Evolutionary conservation across 1,140 invertebrate species (phyloP).

Genomic region (Cataglyphis hispanica): DNA sequence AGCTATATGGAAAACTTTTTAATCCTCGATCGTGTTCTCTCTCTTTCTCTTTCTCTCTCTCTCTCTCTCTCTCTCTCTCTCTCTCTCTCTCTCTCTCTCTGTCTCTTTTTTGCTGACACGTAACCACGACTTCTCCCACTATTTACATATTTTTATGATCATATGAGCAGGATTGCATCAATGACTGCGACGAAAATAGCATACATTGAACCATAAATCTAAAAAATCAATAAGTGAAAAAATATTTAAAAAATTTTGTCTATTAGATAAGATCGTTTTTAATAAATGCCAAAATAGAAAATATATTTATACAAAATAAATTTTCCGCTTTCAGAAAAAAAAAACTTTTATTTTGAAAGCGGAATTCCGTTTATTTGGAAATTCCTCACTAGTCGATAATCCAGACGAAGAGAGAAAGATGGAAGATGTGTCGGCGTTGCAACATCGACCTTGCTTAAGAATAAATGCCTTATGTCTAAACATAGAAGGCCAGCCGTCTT

Average conservation of each 20-base stretch:
- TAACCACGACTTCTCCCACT: background rate
- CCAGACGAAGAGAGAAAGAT: constrained; percentile 25
- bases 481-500: constrained; percentile 26
- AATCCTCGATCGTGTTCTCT: constrained; percentile 12
- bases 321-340: constrained; percentile 1
- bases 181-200: background rate
- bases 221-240: background rate
- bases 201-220: background rate
- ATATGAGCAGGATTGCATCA: constrained; percentile 1
- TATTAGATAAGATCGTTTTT: background rate
- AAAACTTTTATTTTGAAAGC: background rate
- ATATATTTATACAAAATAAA: background rate
- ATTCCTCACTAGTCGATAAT: constrained; percentile 10
- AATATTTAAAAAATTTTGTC: background rate
- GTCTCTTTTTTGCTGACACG: background rate
- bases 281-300: background rate
- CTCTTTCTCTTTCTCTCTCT: background rate
- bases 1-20: constrained; percentile 19
- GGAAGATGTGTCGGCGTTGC: constrained; percentile 28
- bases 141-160: constrained; percentile 22
- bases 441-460: constrained; percentile 59
- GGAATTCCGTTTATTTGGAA: background rate
- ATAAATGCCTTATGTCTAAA: background rate
- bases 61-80: background rate
- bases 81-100: background rate